phyloP scores from a whole-genome alignment of 2,113 vertebrate species.

The Apaloderma vittatum region DNA sequence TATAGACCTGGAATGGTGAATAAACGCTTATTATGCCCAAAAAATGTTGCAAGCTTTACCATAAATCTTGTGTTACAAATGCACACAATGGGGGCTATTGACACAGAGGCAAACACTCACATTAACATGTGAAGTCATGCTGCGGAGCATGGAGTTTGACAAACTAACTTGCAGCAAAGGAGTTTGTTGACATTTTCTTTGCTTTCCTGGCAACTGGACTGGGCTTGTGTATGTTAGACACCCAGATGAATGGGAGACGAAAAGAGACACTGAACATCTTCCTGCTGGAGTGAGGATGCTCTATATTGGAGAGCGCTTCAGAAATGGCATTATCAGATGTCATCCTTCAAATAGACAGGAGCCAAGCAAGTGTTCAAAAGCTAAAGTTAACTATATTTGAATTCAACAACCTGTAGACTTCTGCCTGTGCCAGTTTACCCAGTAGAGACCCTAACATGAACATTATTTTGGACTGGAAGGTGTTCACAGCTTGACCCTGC shows the following conservation, averaged over 20 bases:
- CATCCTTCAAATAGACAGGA: neutral
- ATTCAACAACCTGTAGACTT: neutral
- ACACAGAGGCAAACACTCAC: slow-evolving; percentile 66
- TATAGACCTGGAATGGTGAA: slow-evolving; percentile 71
- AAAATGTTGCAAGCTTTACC: slow-evolving; percentile 69
- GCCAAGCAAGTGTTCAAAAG: neutral
- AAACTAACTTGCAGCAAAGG: slow-evolving; percentile 48
- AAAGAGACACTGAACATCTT: neutral
- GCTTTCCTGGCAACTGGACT: slow-evolving; percentile 5
- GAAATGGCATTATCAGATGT: neutral
- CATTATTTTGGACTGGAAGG: neutral
- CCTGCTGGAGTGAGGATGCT: slow-evolving; percentile 9
- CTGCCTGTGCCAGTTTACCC: neutral
- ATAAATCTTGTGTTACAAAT: slow-evolving; percentile 75
- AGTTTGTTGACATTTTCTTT: slow-evolving; percentile 62
- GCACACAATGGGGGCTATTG: slow-evolving; percentile 72
- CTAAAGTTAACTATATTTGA: neutral
- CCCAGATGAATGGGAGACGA: neutral
- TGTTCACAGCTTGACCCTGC: neutral
- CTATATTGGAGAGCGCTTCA: neutral
- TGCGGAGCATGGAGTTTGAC: slow-evolving; percentile 43
- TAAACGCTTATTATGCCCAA: slow-evolving; percentile 76
- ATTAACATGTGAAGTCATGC: slow-evolving; percentile 54
- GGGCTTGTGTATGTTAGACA: slow-evolving; percentile 7
- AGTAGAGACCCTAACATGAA: neutral